phyloP scores from a whole-genome alignment of 2,113 vertebrate species.

The Coturnix japonica region DNA sequence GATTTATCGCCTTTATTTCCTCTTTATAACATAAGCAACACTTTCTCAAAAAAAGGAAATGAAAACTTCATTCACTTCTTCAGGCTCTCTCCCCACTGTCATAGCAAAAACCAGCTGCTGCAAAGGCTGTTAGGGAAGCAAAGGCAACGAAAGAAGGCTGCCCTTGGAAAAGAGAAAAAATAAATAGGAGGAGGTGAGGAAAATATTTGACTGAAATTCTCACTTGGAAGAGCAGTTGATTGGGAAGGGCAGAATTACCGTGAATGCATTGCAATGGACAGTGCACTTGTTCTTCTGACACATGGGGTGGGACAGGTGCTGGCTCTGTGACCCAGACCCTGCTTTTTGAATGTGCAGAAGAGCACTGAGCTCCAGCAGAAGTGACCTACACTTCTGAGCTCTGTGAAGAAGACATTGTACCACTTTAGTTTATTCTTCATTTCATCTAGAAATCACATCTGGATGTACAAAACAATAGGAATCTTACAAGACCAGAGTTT shows the following conservation, averaged over 20 bases:
- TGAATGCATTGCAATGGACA: not conserved
- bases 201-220: not conserved
- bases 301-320: not conserved
- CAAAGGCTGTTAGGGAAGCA: constrained; percentile 5
- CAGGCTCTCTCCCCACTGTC: constrained; percentile 35
- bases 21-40: constrained; percentile 35
- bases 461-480: not conserved
- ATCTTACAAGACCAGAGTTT: not conserved
- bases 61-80: constrained; percentile 62
- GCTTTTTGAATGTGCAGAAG: not conserved
- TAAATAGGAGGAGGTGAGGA: not conserved
- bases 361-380: not conserved
- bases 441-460: not conserved
- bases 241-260: not conserved
- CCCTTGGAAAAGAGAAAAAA: not conserved
- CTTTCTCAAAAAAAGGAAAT: constrained; percentile 67
- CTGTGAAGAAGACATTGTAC: not conserved
- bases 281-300: not conserved
- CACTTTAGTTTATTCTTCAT: not conserved
- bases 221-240: not conserved
- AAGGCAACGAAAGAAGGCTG: not conserved
- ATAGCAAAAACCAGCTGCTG: constrained; percentile 49
- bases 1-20: constrained; percentile 59
- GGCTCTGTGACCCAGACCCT: not conserved
- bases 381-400: not conserved